Evolutionary conservation across 1,140 invertebrate genomes (phyloP).

Genomic region (Eumeta japonica): DNA sequence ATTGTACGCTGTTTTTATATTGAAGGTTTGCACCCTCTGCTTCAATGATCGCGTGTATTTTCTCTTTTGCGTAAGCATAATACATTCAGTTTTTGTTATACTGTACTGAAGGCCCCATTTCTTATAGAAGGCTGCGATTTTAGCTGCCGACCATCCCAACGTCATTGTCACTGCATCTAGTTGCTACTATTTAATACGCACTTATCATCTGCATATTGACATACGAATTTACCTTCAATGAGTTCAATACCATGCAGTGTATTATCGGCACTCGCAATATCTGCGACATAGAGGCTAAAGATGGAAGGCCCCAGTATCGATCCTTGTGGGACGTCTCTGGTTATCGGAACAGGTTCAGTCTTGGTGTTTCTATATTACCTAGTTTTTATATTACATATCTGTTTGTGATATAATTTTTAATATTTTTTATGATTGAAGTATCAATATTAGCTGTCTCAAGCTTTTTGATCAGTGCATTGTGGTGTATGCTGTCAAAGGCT

Average conservation of each 20-base stretch:
- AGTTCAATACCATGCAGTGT: conserved; percentile 1
- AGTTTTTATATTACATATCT: not conserved
- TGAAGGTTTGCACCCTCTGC: not conserved
- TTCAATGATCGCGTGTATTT: conserved; percentile 2
- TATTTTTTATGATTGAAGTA: conserved; percentile 4
- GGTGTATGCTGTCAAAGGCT: conserved; percentile 8
- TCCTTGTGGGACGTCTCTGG: conserved; percentile 6
- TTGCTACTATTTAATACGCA: conserved; percentile 1
- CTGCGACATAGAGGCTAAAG: conserved; percentile 4
- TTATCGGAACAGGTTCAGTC: conserved; percentile 5
- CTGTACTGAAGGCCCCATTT: conserved; percentile 6
- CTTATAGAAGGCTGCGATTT: conserved; percentile 4
- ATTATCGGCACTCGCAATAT: not conserved
- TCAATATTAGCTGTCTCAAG: not conserved
- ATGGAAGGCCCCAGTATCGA: no score
- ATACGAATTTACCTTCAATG: no score
- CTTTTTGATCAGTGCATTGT: no score
- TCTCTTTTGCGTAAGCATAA: conserved; percentile 6
- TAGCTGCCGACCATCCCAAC: conserved; percentile 1
- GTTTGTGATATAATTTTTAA: conserved; percentile 4
- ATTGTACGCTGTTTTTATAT: conserved; percentile 5
- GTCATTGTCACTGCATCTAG: conserved; percentile 2
- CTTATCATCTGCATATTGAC: conserved; percentile 7
- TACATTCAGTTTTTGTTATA: conserved; percentile 5
- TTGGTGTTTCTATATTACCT: conserved; percentile 2